Conservation (phyloP, 2,797 vertebrate species). For the Diceros bicornis region DNA sequence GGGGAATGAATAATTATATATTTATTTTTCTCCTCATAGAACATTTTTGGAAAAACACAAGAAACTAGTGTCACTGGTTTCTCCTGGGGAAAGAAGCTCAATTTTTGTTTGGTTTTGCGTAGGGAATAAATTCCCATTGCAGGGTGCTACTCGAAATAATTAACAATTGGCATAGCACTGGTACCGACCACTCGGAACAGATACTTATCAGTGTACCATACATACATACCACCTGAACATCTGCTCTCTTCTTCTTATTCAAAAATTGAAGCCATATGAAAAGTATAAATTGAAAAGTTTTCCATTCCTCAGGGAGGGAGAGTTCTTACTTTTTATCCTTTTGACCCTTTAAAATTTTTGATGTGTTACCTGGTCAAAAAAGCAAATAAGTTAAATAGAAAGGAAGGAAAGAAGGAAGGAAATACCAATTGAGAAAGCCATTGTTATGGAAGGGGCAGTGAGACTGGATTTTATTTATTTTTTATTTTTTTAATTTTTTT, state of each 20-base stretch:
- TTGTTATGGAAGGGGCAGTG: not conserved
- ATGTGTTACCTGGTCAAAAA: not conserved
- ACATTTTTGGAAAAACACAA: slow-evolving; percentile 33
- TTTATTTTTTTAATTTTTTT: too few relatives aligned
- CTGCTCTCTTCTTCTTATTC: not conserved
- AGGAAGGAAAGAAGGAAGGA: slow-evolving; percentile 66
- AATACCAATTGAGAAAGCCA: slow-evolving; percentile 6
- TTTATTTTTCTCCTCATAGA: slow-evolving; percentile 26
- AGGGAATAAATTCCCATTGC: not conserved
- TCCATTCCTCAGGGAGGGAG: not conserved
- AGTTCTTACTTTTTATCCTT: slow-evolving; percentile 23
- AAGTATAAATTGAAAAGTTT: slow-evolving; percentile 24
- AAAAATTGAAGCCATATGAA: slow-evolving; percentile 17
- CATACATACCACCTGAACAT: not conserved
- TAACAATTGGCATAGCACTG: not conserved
- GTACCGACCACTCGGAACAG: not conserved
- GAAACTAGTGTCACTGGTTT: slow-evolving; percentile 29
- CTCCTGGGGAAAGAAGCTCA: not conserved
- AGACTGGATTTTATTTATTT: not conserved
- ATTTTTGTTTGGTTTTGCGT: slow-evolving; percentile 47
- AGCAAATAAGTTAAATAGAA: not conserved
- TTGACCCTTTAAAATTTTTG: slow-evolving; percentile 51
- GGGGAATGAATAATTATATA: not conserved
- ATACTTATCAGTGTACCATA: not conserved
- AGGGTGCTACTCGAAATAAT: not conserved